These are phyloP conservation scores for Dunckerocampus dactyliophorus DNA, from an alignment of 2,113 vertebrate species.

Conservation along the genomic window DNA sequence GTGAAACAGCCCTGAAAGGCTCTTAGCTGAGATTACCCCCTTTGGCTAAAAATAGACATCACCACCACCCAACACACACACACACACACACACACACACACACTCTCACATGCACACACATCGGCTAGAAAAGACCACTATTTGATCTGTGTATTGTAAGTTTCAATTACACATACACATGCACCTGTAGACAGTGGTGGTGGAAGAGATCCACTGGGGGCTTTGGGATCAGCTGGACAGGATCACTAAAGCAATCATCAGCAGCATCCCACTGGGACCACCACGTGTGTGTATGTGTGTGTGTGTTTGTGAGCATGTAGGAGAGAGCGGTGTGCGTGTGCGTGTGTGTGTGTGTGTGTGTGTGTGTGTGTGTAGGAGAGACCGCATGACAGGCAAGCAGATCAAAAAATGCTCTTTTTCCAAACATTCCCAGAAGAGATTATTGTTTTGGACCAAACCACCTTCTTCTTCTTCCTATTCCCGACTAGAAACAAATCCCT, in stretches of 20 bases:
- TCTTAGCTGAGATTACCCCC: constrained; percentile 89
- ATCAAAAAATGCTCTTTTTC: constrained; percentile 64
- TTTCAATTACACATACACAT: constrained; percentile 44
- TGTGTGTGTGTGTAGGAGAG: background rate
- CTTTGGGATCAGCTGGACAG: constrained; percentile 59
- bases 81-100: constrained; percentile 12
- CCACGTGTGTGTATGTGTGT: constrained; percentile 19
- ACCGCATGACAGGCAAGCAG: constrained; percentile 38
- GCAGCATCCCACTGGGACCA: constrained; percentile 46
- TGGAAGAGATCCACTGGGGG: constrained; percentile 46
- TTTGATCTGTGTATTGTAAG: constrained; percentile 44
- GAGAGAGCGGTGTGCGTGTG: background rate
- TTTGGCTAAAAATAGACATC: constrained; percentile 87
- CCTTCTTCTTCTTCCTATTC: constrained; percentile 15
- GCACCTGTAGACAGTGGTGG: constrained; percentile 15
- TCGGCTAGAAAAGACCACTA: constrained; percentile 67
- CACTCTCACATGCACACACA: constrained; percentile 3
- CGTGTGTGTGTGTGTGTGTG: background rate
- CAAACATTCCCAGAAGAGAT: constrained; percentile 58
- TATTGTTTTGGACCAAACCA: constrained; percentile 41
- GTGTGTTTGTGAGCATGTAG: background rate
- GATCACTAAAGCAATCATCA: constrained; percentile 58
- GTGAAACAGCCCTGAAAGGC: constrained; percentile 82
- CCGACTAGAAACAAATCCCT: constrained; percentile 52
- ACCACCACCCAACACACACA: constrained; percentile 28